Base-by-base conservation (phyloP, 2,888 invertebrate genomes). In the Drosophila putrida region DNA sequence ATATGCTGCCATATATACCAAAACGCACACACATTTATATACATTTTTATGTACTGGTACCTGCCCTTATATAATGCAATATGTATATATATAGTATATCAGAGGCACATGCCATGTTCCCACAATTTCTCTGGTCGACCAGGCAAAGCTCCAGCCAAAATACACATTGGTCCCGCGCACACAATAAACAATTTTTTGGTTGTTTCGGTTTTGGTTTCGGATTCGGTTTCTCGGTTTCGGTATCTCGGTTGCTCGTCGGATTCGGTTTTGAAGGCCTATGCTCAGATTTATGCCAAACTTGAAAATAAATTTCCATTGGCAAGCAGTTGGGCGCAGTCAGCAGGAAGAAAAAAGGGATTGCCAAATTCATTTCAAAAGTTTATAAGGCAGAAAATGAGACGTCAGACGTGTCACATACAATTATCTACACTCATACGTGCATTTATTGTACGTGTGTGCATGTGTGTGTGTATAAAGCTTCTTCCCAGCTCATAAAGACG, bases 331-430 rank as follows among this genome's bases (percentile, higher is more conserved):
- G 44, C 61, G 44, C 59, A 47, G n/a, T 65, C 50, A 71, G 63
- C 15, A 27, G 41, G 15, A 47, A 39, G 25, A 27, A 27, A 73
- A 66, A 64, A 65, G 63, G 65, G 47, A 61, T 65, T 77, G 66
- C 60, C 63, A 44, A 73, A 80, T 69, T 67, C 68, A 69, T 66
- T 64, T 68, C 77, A 49, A 49, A 73, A 71, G 76, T 86, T 82
- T 82, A 80, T 71, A 67, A 66, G 75, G 73, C 86, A 79, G 71
- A 79, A 83, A 83, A 83, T 73, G 77, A 82, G 76, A 71, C 77
- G 81, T 77, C 83, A 78, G 57, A 64, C 61, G 61, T 82, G 76
- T 80, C 79, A 71, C 75, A 84, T 44, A 80, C 75, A 78, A 66
- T 67, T 66, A 66, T 66, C 61, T 53, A 60, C 46, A 57, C 6